phyloP scores from a whole-genome alignment of 2,797 vertebrate species.

The Nyctalus aviator region DNA sequence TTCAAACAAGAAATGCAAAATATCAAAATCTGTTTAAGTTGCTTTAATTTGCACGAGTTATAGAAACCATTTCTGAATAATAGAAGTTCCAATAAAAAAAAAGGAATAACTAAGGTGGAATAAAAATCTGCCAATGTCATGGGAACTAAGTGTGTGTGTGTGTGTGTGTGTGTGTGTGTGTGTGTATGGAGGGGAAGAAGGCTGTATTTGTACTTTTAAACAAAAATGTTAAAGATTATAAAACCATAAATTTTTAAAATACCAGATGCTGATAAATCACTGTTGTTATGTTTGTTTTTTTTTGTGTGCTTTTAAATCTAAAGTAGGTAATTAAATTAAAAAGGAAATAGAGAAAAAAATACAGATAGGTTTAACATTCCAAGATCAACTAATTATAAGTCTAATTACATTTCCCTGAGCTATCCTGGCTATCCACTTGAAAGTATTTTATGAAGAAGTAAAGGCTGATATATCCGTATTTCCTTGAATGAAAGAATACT shows the following conservation, averaged over 20 bases:
- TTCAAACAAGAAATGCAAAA: conserved; percentile 8
- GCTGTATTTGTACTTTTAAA: neutral
- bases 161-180: neutral
- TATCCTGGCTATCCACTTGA: neutral
- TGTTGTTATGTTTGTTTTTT: neutral
- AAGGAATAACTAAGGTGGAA: neutral
- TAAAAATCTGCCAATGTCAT: neutral
- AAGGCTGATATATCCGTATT: neutral
- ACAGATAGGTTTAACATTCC: neutral
- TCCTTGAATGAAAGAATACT: neutral
- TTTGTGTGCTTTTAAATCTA: neutral
- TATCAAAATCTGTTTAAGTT: neutral
- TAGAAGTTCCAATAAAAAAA: neutral
- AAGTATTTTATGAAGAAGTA: conserved; percentile 29
- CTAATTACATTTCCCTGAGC: neutral
- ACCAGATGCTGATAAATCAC: neutral
- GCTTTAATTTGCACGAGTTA: neutral
- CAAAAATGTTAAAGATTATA: neutral
- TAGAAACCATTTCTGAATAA: neutral
- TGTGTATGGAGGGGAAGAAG: too few relatives aligned
- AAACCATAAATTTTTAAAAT: neutral
- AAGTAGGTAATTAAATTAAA: neutral
- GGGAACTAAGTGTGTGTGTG: neutral
- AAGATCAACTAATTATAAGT: neutral
- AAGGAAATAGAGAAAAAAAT: neutral